Conservation (phyloP, 2,888 invertebrate species). For the Sarcophaga variegata region DNA sequence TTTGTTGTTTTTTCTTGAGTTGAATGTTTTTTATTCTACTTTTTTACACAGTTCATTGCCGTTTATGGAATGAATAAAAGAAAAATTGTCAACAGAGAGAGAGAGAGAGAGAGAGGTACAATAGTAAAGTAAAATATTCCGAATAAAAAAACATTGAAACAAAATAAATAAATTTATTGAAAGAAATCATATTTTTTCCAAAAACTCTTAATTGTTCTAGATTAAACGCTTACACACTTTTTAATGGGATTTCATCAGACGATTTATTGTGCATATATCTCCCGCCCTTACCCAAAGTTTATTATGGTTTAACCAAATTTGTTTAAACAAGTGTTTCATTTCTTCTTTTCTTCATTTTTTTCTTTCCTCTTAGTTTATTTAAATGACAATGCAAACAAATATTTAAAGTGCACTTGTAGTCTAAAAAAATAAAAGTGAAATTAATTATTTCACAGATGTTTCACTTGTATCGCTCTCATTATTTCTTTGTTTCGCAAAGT, state of each 20-base stretch:
- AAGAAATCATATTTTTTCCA: too few relatives aligned
- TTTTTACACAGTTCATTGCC: conserved; percentile 43
- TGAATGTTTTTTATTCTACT: neutral
- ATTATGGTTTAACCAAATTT: neutral
- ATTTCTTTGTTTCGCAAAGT: conserved; percentile 26
- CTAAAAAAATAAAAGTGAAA: conserved; percentile 11
- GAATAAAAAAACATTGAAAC: too few relatives aligned
- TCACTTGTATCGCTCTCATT: neutral
- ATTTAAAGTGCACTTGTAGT: conserved; percentile 8
- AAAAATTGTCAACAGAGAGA: neutral
- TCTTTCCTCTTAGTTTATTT: conserved; percentile 37
- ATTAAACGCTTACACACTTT: too few relatives aligned
- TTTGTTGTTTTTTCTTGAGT: neutral
- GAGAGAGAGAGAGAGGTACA: too few relatives aligned
- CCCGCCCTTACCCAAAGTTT: neutral
- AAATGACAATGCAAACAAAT: conserved; percentile 18
- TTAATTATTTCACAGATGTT: conserved; percentile 38
- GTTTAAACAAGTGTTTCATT: conserved; percentile 48
- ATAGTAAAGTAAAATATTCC: too few relatives aligned
- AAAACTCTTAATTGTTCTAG: too few relatives aligned
- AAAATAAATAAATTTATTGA: too few relatives aligned
- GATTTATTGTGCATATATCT: neutral
- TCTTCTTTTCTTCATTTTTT: conserved; percentile 11
- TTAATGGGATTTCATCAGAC: neutral
- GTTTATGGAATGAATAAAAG: neutral